Evolutionary conservation across 2,113 vertebrate genomes (phyloP), one percentile per base, ranked within the genome.

Genomic region (Calypte anna): DNA sequence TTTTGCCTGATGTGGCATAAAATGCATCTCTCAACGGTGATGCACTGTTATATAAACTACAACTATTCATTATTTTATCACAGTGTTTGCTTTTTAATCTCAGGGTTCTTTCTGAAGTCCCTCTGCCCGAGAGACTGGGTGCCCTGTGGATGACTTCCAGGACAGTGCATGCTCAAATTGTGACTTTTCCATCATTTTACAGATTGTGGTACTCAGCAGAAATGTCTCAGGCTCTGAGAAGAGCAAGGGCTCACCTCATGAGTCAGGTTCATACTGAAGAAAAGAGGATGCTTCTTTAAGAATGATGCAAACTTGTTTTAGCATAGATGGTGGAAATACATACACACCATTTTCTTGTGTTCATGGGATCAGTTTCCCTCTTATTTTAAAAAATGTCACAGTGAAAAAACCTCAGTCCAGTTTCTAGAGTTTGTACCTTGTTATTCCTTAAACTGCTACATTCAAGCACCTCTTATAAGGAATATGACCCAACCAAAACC

Each of bases 161-260:
- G 46, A 69, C 14, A 59, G 27, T 6, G 12, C 2, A 1, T 28
- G 38, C 40, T 51, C 73, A 46, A 91, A 68, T 3, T 31, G 40
- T 25, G 22, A 24, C 21, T 36, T 89, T 57, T 14, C 73, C 3
- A 4, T 36, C 12, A 57, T 68, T 91, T 64, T 79, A 66, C 40
- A 79, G 50, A 27, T 9, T 33, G 36, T 13, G 86, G 55, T 18
- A 30, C 9, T 28, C 92, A 63, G 22, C 28, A 15, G 86, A 82
- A 72, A 28, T 0, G 1, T 8, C 15, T 64, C 28, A 25, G 33
- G 23, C 55, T 64, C 40, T 0, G 0, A 76, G n/a, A 8, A 57
- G 28, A 48, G 33, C 10, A 13, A 80, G 36, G n/a, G 43, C 12
- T 79, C 25, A 75, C 12, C 16, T 18, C 18, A 1, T 31, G 62